Base-by-base conservation (phyloP, 2,113 vertebrate species). In the Peromyscus leucopus region DNA sequence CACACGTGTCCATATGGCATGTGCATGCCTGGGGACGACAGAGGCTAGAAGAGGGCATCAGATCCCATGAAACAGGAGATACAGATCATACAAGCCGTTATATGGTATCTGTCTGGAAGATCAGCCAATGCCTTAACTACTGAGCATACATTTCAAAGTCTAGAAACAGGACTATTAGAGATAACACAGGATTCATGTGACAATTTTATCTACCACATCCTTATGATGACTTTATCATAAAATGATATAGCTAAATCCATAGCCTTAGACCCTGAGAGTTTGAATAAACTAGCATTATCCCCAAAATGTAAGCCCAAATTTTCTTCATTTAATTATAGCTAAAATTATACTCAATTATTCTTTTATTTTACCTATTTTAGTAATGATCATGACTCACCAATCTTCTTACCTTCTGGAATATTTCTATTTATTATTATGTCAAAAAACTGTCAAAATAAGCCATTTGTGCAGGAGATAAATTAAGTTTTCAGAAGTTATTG, bases 351-450 rank as follows among this genome's bases (percentile, higher is more conserved):
- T 75, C 48, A 96, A 95, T 89, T 92, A 80, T 76, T 76, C 83
- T 94, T 93, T 97, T 90, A 91, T 90, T 94, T 93, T 85, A 76
- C 57, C 17, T 80, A 82, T 89, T 98, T 96, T 90, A 93, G 65
- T 59, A 94, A 76, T 85, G 7, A 96, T 76, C 3, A 3, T 89
- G 93, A 93, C 65, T 97, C 95, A 96, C 59, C 21, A 89, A 21
- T 86, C 71, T 88, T 83, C 69, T 83, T 79, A 7, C 11, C 31
- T 72, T 88, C n/a, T 89, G 4, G 39, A 96, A 96, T 92, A 97
- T 92, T 95, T 88, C 88, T 96, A 90, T 95, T 97, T 97, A 92
- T 95, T 57, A 93, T 94, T 85, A 74, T 0, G 2, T 94, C 94
- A 92, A 72, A 85, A 48, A 90, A 90, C 89, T 96, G 90, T 96